Evolutionary conservation across 2,888 invertebrate genomes (phyloP), one percentile per base, ranked within the genome.

Genomic region (Tiphia femorata): DNA sequence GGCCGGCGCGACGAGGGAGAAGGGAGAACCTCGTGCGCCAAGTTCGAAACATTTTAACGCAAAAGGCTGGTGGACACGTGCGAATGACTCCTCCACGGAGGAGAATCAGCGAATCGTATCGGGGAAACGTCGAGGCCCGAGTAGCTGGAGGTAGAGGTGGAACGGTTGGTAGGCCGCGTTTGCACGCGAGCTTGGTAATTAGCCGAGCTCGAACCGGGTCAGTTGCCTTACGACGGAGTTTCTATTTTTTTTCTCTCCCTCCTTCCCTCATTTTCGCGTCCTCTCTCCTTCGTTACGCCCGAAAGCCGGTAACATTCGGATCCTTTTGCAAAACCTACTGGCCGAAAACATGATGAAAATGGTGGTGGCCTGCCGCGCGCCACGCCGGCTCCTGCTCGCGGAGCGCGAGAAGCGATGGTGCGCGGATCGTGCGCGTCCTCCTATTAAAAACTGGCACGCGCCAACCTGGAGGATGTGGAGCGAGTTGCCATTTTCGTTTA

Each of bases 21-120:
- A n/a, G n/a, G n/a, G n/a, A n/a, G n/a, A n/a, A n/a, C n/a, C n/a
- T n/a, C n/a, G n/a, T n/a, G n/a, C n/a, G n/a, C n/a, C n/a, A n/a
- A n/a, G n/a, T n/a, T n/a, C n/a, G n/a, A n/a, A n/a, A n/a, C n/a
- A n/a, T n/a, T n/a, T n/a, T n/a, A n/a, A n/a, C n/a, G n/a, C n/a
- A n/a, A n/a, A n/a, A n/a, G n/a, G n/a, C n/a, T n/a, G n/a, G n/a
- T n/a, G n/a, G 4, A 33, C 14, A 12, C 3, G 33, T 33, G 33
- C 14, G 33, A 33, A 33, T 33, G 14, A 14, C 1, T n/a, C n/a
- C n/a, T 16, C 48, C 41, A 46, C 50, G 19, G 27, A n/a, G 27
- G 43, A 38, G 52, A 62, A 66, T 67, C 58, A 48, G 54, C 57
- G 61, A 61, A 62, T 64, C 58, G 51, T 56, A 71, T 65, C 62